Evolutionary conservation across 1,140 invertebrate species (phyloP).

Genomic region (Oryzaephilus surinamensis): DNA sequence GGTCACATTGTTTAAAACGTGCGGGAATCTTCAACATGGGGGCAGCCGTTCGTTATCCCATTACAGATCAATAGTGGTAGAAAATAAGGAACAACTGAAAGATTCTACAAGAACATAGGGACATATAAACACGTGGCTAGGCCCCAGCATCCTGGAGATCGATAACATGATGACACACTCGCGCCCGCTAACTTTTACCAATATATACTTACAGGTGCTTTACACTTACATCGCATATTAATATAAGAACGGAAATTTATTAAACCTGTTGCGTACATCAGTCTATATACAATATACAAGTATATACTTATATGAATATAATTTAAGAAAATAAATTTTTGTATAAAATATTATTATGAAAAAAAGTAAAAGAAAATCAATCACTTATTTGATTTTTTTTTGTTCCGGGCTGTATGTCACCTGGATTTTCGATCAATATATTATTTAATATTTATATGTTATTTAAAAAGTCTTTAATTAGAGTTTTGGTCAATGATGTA

Average conservation of each 20-base stretch:
- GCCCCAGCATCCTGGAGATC: slow-evolving; percentile 25
- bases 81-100: slow-evolving; percentile 33
- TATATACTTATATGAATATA: no score
- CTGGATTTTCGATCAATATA: no score
- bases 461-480: no score
- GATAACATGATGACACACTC: slow-evolving; percentile 29
- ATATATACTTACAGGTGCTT: slow-evolving; percentile 1
- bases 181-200: slow-evolving; percentile 17
- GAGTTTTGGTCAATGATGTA: no score
- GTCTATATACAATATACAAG: no score
- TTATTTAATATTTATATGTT: no score
- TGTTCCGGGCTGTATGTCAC: no score
- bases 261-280: slow-evolving; percentile 25
- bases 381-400: no score
- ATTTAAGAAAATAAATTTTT: no score
- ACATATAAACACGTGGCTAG: slow-evolving; percentile 30
- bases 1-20: slow-evolving; percentile 40
- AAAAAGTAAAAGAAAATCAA: no score
- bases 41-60: slow-evolving; percentile 35
- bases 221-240: slow-evolving; percentile 32
- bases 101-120: slow-evolving; percentile 33
- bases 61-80: slow-evolving; percentile 35
- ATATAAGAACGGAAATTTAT: slow-evolving; percentile 31
- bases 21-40: slow-evolving; percentile 39
- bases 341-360: no score